Conservation (phyloP, 1,140 invertebrate genomes). For the Hyles euphorbiae region DNA sequence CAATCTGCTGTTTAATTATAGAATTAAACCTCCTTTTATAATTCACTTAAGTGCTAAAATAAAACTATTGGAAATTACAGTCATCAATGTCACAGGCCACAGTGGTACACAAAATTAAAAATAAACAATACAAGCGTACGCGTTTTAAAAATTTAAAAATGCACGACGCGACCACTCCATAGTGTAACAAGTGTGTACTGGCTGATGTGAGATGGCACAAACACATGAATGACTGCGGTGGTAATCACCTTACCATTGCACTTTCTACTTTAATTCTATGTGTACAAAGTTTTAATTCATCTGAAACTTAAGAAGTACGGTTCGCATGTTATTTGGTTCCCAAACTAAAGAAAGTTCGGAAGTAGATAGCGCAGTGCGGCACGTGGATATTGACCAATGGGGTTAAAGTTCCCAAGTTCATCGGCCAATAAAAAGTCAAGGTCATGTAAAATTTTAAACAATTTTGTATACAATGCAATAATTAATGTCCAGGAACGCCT, state of each 20-base stretch:
- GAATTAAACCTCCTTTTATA: constrained; percentile 7
- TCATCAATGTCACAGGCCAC: neutral
- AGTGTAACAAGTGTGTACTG: constrained; percentile 21
- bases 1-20: constrained; percentile 18
- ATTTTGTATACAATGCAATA: neutral
- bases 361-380: constrained; percentile 27
- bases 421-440: neutral
- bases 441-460: neutral
- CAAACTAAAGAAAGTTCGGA: constrained; percentile 17
- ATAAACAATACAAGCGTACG: constrained; percentile 14
- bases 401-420: constrained; percentile 5
- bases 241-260: constrained; percentile 8
- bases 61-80: neutral
- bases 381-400: constrained; percentile 18
- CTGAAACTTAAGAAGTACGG: neutral
- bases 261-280: constrained; percentile 11
- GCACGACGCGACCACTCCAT: constrained; percentile 19
- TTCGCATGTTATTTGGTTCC: neutral
- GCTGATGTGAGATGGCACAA: constrained; percentile 23
- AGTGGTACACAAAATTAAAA: constrained; percentile 6
- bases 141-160: constrained; percentile 12
- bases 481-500: too few species aligned
- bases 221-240: constrained; percentile 24
- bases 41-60: constrained; percentile 3
- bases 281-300: constrained; percentile 12